Conservation (phyloP, 1,140 invertebrate genomes). For the Asbolus verrucosus region DNA sequence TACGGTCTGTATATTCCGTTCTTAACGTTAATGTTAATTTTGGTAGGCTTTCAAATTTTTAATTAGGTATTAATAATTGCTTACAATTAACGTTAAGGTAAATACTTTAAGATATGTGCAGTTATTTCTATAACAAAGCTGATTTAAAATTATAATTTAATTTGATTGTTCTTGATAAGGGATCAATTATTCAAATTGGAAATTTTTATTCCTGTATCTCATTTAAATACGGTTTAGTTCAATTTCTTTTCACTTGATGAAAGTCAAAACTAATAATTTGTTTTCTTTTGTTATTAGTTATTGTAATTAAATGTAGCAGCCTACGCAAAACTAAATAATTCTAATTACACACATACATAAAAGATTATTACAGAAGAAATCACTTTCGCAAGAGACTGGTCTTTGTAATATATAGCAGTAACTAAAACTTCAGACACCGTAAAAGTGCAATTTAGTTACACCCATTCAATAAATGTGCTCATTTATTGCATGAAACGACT, state of each 20-base stretch:
- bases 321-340: too few relatives aligned
- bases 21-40: conserved; percentile 19
- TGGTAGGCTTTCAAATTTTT: conserved; percentile 11
- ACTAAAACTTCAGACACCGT: too few relatives aligned
- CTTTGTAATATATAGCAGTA: too few relatives aligned
- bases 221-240: conserved; percentile 18
- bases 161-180: neutral
- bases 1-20: too few relatives aligned
- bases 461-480: too few relatives aligned
- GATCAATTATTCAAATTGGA: conserved; percentile 8
- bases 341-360: too few relatives aligned
- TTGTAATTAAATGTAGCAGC: too few relatives aligned
- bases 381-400: too few relatives aligned
- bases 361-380: too few relatives aligned
- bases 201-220: conserved; percentile 23
- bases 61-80: conserved; percentile 30
- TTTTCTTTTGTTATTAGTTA: too few relatives aligned
- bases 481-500: too few relatives aligned
- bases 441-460: too few relatives aligned
- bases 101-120: neutral
- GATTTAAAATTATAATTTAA: conserved; percentile 23
- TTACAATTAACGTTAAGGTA: conserved; percentile 6
- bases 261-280: conserved; percentile 2
- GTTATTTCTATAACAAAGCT: conserved; percentile 8
- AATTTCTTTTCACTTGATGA: conserved; percentile 29